Percentiles rank a stretch among this genome's conserved stretches.
These are phyloP conservation scores for Drosophila multiciliata DNA, from an alignment of 2,888 invertebrate genomes.

Conservation along the genomic window DNA sequence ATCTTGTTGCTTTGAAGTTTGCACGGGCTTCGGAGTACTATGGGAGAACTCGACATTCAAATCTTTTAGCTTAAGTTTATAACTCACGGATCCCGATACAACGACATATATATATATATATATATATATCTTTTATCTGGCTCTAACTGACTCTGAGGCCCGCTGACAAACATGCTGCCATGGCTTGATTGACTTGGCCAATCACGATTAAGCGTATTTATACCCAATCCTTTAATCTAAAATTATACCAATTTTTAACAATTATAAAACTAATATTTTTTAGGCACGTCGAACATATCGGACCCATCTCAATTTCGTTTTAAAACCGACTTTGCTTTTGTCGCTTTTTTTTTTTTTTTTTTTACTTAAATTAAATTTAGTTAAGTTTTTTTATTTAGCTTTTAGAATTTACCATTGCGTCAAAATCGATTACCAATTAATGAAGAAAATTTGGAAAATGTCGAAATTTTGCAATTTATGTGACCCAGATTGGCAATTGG, in stretches of 20 bases:
- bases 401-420: background rate
- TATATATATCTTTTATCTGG: background rate
- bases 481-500: background rate
- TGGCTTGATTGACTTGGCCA: too few relatives aligned
- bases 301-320: background rate
- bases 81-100: background rate
- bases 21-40: background rate
- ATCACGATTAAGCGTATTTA: background rate
- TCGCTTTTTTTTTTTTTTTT: background rate
- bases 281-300: background rate
- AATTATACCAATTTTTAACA: background rate
- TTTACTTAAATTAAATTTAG: background rate
- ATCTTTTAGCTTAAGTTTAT: background rate
- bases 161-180: too few relatives aligned
- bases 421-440: background rate
- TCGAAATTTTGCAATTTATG: background rate
- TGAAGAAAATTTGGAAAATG: background rate
- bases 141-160: background rate
- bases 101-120: background rate
- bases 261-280: background rate
- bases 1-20: slow-evolving; percentile 49
- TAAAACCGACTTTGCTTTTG: too few relatives aligned
- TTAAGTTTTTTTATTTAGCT: background rate
- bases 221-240: background rate
- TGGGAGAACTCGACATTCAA: background rate